Conservation (phyloP, 2,797 vertebrate genomes). For the Chaenodraco wilsoni region DNA sequence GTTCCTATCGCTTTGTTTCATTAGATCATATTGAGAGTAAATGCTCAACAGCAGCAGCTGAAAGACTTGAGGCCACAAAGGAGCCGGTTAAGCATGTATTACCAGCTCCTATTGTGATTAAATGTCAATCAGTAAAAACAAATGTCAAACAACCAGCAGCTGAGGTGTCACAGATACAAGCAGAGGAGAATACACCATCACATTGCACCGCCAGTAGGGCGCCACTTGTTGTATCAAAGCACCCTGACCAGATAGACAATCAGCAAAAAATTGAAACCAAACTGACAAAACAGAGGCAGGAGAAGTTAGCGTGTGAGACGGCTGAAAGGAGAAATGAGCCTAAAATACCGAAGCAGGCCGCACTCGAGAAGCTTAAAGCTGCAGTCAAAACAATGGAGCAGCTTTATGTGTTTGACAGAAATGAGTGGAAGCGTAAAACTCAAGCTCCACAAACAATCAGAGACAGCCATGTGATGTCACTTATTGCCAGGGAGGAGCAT, state of each 20-base stretch:
- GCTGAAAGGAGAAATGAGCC: slow-evolving; percentile 81
- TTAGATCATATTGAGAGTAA: slow-evolving; percentile 80
- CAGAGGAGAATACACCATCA: slow-evolving; percentile 79
- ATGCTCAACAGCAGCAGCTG: slow-evolving; percentile 45
- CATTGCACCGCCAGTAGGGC: slow-evolving; percentile 80
- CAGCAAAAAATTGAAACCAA: slow-evolving; percentile 83
- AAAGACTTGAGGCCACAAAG: slow-evolving; percentile 72
- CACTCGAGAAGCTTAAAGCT: slow-evolving; percentile 94
- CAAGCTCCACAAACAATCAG: slow-evolving; percentile 86
- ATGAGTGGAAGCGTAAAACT: slow-evolving; percentile 95
- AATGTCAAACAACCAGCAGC: slow-evolving; percentile 58
- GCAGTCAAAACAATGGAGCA: slow-evolving; percentile 98
- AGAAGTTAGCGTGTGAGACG: slow-evolving; percentile 69
- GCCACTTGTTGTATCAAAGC: slow-evolving; percentile 79
- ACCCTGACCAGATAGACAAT: slow-evolving; percentile 81
- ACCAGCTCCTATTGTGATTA: slow-evolving; percentile 91
- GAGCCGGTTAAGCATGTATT: slow-evolving; percentile 72
- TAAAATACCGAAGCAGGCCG: slow-evolving; percentile 85
- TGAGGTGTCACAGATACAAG: slow-evolving; percentile 43
- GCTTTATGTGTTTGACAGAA: slow-evolving; percentile 92
- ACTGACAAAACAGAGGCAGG: slow-evolving; percentile 82
- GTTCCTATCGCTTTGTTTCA: slow-evolving; percentile 89
- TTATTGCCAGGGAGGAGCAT: slow-evolving; percentile 88
- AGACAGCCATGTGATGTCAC: slow-evolving; percentile 91
- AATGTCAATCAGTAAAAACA: slow-evolving; percentile 91